These are phyloP conservation scores for Hylia prasina DNA, from an alignment of 2,113 vertebrate genomes.

Conservation along the genomic window DNA sequence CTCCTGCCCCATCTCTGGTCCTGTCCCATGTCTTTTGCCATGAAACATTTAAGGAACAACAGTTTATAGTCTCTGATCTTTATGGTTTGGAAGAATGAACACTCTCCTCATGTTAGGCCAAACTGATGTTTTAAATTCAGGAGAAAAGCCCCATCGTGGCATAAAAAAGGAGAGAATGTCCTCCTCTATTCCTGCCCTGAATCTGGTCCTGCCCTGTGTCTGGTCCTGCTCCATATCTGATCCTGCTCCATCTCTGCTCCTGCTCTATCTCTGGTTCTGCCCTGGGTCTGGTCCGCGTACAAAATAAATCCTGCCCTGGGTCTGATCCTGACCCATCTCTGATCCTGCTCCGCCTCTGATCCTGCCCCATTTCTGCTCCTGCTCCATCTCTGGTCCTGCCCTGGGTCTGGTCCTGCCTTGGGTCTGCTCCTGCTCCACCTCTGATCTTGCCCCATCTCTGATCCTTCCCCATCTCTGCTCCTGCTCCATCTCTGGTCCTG, in stretches of 20 bases:
- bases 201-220: too few species aligned
- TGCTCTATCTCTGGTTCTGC: neutral
- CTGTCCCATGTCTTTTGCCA: constrained; percentile 18
- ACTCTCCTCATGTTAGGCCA: neutral
- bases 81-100: constrained; percentile 44
- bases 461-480: rapidly evolving
- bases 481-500: rapidly evolving
- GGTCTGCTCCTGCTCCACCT: rapidly evolving
- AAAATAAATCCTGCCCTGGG: neutral
- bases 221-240: rapidly evolving
- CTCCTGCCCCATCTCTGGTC: rapidly evolving
- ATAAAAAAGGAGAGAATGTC: constrained; percentile 47
- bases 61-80: constrained; percentile 71
- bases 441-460: rapidly evolving
- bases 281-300: too few species aligned
- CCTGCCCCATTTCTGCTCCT: rapidly evolving
- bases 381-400: rapidly evolving
- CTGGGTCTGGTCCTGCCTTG: rapidly evolving
- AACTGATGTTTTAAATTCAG: constrained; percentile 44
- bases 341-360: rapidly evolving
- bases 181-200: too few species aligned
- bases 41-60: constrained; percentile 66
- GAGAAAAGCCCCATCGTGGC: constrained; percentile 38
- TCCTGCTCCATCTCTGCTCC: neutral
- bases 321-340: rapidly evolving